Base-by-base conservation (phyloP, 92 coral and sea anemone species). In the Virgularia gustaviana region DNA sequence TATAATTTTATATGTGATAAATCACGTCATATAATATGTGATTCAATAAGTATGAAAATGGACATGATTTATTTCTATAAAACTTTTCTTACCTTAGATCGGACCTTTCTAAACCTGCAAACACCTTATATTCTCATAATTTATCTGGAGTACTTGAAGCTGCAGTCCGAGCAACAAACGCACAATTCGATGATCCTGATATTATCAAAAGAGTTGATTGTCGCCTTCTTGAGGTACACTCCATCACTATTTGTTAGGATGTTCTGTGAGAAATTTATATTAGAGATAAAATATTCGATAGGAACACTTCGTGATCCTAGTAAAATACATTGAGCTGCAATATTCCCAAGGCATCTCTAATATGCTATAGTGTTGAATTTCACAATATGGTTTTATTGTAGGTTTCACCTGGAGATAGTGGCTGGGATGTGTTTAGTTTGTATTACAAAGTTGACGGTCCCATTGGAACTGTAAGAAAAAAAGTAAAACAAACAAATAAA, bases 401-500 rank as follows among this genome's bases (percentile, higher is more conserved):
- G 98, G 98, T 92, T 11, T 92, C 98, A 8, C 94, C 92, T 12
- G 98, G 98, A 47, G 98, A 92, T 65, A 84, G 91, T 52, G 98
- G 98, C 11, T 91, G 98, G 98, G 98, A 92, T 82, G 98, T 92
- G 66, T 92, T 92, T 39, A 89, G 98, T 74, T 70, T 92, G 76
- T 96, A 85, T 85, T 92, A 92, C 56, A 96, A 92, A 56, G 98
- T 92, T 37, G 98, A 89, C 65, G 98, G 98, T 4, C 98, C 98
- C 13, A 92, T 92, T 13, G 90, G 98, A 47, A 92, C 98, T 25
- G 98, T 92, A 71, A 87, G 96, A 81, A 44, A 7, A 37, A 32
- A 9, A 47, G n/a, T 2, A 34, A n/a, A n/a, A n/a, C n/a, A n/a
- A n/a, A n/a, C n/a, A n/a, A n/a, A n/a, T n/a, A n/a, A n/a, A n/a